phyloP scores from a whole-genome alignment of 2,797 vertebrate species.

The Rhodeus uyekii region DNA sequence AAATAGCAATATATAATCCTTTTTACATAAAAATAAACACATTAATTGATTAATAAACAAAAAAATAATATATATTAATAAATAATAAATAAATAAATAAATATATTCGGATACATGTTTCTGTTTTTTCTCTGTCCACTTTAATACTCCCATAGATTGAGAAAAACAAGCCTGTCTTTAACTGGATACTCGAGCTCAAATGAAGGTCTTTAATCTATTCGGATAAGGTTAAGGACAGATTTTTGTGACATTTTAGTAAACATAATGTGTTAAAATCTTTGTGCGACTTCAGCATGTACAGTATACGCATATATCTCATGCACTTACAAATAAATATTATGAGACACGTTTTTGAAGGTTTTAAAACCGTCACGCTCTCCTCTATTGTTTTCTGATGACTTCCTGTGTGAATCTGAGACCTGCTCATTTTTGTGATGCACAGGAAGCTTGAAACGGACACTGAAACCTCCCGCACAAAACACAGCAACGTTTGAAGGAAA shows the following conservation, averaged over 20 bases:
- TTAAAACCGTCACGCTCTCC: conserved; percentile 58
- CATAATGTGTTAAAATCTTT: neutral
- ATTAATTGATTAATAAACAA: neutral
- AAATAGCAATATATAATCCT: neutral
- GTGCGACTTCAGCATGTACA: neutral
- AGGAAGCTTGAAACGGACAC: conserved; percentile 69
- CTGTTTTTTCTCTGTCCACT: neutral
- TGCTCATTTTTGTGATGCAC: conserved; percentile 61
- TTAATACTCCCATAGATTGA: neutral
- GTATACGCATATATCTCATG: neutral
- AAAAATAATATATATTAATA: neutral
- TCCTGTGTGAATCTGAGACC: conserved; percentile 64
- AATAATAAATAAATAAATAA: neutral
- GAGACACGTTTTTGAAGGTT: neutral
- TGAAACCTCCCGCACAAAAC: conserved; percentile 34
- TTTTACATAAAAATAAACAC: neutral
- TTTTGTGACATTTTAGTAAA: neutral
- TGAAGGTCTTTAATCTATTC: neutral
- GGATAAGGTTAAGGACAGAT: neutral
- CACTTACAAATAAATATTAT: neutral
- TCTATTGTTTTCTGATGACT: conserved; percentile 72
- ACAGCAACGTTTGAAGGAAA: neutral
- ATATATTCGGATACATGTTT: no score
- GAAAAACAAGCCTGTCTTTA: neutral
- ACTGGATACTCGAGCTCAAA: neutral